Evolutionary conservation across 2,888 invertebrate genomes (phyloP), one percentile per base, ranked within the genome.

Genomic region (Candidula unifasciata): DNA sequence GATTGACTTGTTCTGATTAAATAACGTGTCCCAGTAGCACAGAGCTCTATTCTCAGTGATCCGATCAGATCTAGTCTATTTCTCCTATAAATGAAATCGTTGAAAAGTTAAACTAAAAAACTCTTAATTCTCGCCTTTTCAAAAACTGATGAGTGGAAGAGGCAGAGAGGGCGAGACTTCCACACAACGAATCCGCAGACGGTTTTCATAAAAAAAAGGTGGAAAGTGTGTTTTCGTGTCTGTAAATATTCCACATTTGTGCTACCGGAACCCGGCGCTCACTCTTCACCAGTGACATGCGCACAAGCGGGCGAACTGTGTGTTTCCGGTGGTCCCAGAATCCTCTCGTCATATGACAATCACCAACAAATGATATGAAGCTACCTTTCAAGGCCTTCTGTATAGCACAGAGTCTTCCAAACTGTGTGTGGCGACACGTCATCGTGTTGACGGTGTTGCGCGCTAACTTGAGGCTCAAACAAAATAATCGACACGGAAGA

Each of bases 141-240:
- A 78, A 52, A n/a, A 60, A 64, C 16, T 30, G n/a, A 37, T 35
- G n/a, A 64, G 21, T 8, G 60, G n/a, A 44, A 64, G 35, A 10
- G 24, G 8, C 68, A 24, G 3, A 16, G 21, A 18, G 18, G 44
- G 30, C n/a, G n/a, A n/a, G n/a, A n/a, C n/a, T n/a, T n/a, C n/a
- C n/a, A 52, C 8, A 30, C 30, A 21, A 44, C 13, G 44, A 44
- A 44, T 44, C 44, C 44, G 44, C 30, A 37, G 52, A 16, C 64
- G 52, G 44, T 30, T 37, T 60, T 33, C 64, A 82, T 30, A 44
- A 44, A 82, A 44, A 82, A 44, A 73, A 21, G 66, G 64, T 68
- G 71, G 82, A 52, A 76, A 82, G 76, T 82, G 82, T 52, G 5
- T 76, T 82, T 82, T 68, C 82, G 60, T 82, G 82, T 82, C 76